These are phyloP conservation scores for Platypus cylindrus DNA, from an alignment of 2,888 invertebrate genomes.

Conservation along the genomic window DNA sequence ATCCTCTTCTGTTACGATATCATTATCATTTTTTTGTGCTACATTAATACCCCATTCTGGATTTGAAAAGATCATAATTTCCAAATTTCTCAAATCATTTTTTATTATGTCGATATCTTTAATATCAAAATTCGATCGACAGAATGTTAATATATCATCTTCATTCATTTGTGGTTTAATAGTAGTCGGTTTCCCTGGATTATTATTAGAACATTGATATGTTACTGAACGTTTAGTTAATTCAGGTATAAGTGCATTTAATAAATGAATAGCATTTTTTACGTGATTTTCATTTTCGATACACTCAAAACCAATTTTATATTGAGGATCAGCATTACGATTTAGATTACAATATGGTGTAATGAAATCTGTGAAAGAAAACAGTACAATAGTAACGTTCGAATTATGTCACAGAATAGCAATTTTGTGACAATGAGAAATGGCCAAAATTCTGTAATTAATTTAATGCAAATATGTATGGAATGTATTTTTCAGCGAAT, in stretches of 20 bases:
- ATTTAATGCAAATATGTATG: too few species aligned
- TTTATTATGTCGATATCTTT: conserved; percentile 36
- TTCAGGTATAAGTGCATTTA: conserved; percentile 52
- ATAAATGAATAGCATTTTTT: conserved; percentile 47
- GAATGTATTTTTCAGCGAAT: too few species aligned
- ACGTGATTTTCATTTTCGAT: conserved; percentile 46
- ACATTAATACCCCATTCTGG: conserved; percentile 61
- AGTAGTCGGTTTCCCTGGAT: too few species aligned
- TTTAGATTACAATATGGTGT: not conserved
- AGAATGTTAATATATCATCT: conserved; percentile 46
- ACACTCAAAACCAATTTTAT: conserved; percentile 50
- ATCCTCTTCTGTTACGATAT: conserved; percentile 24
- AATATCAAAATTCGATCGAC: conserved; percentile 33
- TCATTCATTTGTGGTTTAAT: conserved; percentile 48
- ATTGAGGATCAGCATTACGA: conserved; percentile 39
- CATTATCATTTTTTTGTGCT: conserved; percentile 34
- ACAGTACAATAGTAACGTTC: too few species aligned
- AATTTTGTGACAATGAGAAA: too few species aligned
- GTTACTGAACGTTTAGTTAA: conserved; percentile 45
- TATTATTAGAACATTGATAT: conserved; percentile 43
- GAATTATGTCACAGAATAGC: too few species aligned
- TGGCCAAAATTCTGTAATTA: too few species aligned
- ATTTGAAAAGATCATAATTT: conserved; percentile 56
- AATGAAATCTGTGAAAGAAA: not conserved
- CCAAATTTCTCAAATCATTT: conserved; percentile 49